A percentile compares a stretch with the other conserved stretches of the same genome.
phyloP scores from a whole-genome alignment of 1,140 invertebrate genomes.

The Diploscapter pachys region DNA sequence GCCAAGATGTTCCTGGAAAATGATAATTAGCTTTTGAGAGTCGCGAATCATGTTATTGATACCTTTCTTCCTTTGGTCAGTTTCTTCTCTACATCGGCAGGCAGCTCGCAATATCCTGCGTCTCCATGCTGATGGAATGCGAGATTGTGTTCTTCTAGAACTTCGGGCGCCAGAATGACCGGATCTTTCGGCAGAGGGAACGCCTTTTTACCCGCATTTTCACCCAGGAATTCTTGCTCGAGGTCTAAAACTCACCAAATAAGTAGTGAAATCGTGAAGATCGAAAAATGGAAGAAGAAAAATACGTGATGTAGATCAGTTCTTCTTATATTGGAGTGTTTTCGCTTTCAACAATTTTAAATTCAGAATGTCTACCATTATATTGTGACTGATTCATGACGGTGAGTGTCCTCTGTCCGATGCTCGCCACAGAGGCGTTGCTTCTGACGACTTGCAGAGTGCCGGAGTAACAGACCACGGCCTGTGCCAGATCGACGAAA shows the following conservation, averaged over 20 bases:
- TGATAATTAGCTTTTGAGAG: not conserved
- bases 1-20: slow-evolving; percentile 26
- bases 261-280: too few species aligned
- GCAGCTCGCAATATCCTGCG: slow-evolving; percentile 51
- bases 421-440: slow-evolving; percentile 30
- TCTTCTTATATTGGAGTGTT: not conserved
- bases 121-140: slow-evolving; percentile 57
- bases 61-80: too few species aligned
- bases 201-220: slow-evolving; percentile 1
- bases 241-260: too few species aligned
- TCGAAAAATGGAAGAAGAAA: too few species aligned
- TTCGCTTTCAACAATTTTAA: not conserved
- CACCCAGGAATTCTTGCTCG: too few species aligned
- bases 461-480: slow-evolving; percentile 46
- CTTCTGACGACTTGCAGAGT: slow-evolving; percentile 32
- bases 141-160: slow-evolving; percentile 34
- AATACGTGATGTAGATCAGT: not conserved
- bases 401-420: slow-evolving; percentile 41
- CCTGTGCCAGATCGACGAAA: slow-evolving; percentile 45
- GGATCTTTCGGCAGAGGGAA: slow-evolving; percentile 18
- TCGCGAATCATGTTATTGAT: too few species aligned
- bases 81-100: slow-evolving; percentile 33
- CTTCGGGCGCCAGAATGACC: slow-evolving; percentile 15
- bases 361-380: slow-evolving; percentile 23
- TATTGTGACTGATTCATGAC: slow-evolving; percentile 53